phyloP scores from a whole-genome alignment of 2,113 vertebrate species.

The Pongo pygmaeus region DNA sequence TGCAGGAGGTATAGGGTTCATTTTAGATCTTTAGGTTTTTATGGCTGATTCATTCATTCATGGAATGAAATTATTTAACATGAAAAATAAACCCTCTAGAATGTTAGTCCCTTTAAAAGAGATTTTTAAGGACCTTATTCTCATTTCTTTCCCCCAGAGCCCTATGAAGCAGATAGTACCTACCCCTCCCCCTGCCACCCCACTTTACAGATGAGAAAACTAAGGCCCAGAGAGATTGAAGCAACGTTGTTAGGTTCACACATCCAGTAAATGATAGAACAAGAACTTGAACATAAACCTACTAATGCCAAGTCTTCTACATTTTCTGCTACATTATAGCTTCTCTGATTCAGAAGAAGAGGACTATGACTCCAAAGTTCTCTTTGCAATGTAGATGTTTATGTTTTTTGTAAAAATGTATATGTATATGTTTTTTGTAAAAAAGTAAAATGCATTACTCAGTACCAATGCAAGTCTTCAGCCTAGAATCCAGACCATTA shows the following conservation, averaged over 20 bases:
- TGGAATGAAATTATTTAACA: background rate
- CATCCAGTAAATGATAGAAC: background rate
- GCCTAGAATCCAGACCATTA: constrained; percentile 14
- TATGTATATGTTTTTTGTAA: background rate
- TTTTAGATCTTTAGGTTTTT: background rate
- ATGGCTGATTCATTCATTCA: background rate
- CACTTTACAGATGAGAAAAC: background rate
- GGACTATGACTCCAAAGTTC: background rate
- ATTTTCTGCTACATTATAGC: background rate
- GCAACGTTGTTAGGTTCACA: background rate
- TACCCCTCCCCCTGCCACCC: accelerated
- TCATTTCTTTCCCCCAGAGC: background rate
- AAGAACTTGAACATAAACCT: background rate
- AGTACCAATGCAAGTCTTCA: background rate
- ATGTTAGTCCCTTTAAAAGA: background rate
- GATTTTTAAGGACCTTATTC: background rate
- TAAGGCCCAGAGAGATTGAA: background rate
- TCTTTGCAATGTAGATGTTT: background rate
- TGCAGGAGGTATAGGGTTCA: no score
- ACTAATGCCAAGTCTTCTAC: background rate
- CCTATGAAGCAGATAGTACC: background rate
- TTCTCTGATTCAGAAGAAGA: background rate
- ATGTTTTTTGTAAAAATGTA: constrained; percentile 15
- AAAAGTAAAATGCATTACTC: constrained; percentile 34
- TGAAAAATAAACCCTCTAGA: background rate